Evolutionary conservation across 1,140 invertebrate species (phyloP).

Genomic region (Anastrepha ludens): DNA sequence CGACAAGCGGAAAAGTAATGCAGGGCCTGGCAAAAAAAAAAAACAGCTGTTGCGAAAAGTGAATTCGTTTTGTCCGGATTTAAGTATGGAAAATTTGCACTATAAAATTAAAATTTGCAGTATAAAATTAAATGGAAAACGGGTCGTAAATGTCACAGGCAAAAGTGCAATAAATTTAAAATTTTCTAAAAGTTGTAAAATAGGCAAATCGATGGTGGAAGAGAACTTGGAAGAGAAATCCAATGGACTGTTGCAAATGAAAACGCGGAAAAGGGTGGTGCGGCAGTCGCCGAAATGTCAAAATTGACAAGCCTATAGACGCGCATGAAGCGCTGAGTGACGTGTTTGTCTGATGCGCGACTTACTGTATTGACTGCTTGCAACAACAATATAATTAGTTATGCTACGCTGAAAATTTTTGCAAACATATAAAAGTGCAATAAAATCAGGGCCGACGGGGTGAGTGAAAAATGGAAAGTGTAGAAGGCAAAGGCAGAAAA

Average conservation of each 20-base stretch:
- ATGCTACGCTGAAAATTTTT: conserved; percentile 55
- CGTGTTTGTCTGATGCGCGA: background rate
- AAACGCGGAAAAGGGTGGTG: background rate
- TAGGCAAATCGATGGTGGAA: background rate
- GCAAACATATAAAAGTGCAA: conserved; percentile 37
- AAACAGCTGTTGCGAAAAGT: conserved; percentile 33
- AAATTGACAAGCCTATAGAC: conserved; percentile 27
- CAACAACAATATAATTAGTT: conserved; percentile 56
- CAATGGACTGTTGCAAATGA: background rate
- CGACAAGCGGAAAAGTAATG: background rate
- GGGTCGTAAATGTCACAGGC: conserved; percentile 37
- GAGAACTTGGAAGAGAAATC: background rate
- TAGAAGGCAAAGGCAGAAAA: no score
- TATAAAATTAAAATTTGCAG: conserved; percentile 54
- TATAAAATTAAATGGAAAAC: conserved; percentile 44
- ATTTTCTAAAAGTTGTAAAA: conserved; percentile 54
- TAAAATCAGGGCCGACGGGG: background rate
- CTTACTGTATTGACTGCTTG: background rate
- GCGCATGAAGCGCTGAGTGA: background rate
- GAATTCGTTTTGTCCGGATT: background rate
- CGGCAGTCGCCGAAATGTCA: conserved; percentile 41
- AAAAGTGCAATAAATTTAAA: conserved; percentile 56
- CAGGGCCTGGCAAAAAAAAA: background rate
- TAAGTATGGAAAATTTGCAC: conserved; percentile 21
- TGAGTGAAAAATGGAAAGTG: no score